A percentile compares a stretch with the other conserved stretches of the same genome.
phyloP scores from a whole-genome alignment of 2,888 invertebrate genomes.

The Palloptera scutellata region DNA sequence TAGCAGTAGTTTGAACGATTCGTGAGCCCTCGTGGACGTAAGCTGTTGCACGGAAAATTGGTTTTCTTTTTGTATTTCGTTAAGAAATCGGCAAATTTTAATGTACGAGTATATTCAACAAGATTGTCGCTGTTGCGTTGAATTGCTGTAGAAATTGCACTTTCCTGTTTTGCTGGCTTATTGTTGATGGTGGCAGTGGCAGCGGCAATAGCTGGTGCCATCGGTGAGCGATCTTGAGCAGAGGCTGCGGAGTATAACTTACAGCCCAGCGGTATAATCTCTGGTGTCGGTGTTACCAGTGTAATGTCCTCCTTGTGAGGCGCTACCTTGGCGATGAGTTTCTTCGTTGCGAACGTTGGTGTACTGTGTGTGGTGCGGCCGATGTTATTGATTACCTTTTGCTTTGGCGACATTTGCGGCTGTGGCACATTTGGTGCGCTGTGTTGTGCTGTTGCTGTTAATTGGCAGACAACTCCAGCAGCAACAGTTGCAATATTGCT shows the following conservation, averaged over 20 bases:
- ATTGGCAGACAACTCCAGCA: neutral
- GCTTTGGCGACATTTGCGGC: slow-evolving; percentile 2
- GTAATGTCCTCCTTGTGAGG: slow-evolving; percentile 66
- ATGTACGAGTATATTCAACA: slow-evolving; percentile 62
- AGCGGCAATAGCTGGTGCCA: slow-evolving; percentile 31
- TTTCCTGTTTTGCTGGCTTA: neutral
- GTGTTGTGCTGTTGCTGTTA: slow-evolving; percentile 24
- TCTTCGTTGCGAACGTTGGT: slow-evolving; percentile 61
- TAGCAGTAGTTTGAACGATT: slow-evolving; percentile 97
- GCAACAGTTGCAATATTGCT: slow-evolving; percentile 19
- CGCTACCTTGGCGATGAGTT: slow-evolving; percentile 71
- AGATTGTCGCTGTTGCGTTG: slow-evolving; percentile 44
- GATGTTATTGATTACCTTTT: slow-evolving; percentile 21
- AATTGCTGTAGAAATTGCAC: slow-evolving; percentile 16
- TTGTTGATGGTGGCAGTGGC: neutral
- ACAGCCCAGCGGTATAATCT: slow-evolving; percentile 55
- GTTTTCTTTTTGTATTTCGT: slow-evolving; percentile 77
- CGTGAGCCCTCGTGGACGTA: slow-evolving; percentile 88
- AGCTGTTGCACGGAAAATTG: slow-evolving; percentile 79
- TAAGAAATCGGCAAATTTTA: slow-evolving; percentile 75
- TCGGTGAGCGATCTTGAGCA: slow-evolving; percentile 57
- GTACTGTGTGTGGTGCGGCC: slow-evolving; percentile 36
- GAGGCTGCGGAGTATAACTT: slow-evolving; percentile 64
- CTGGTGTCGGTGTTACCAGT: slow-evolving; percentile 47
- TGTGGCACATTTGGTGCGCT: slow-evolving; percentile 29